A percentile compares a stretch with the other conserved stretches of the same genome.
These are phyloP conservation scores for Lophius piscatorius DNA, from an alignment of 2,113 vertebrate genomes.

Conservation along the genomic window DNA sequence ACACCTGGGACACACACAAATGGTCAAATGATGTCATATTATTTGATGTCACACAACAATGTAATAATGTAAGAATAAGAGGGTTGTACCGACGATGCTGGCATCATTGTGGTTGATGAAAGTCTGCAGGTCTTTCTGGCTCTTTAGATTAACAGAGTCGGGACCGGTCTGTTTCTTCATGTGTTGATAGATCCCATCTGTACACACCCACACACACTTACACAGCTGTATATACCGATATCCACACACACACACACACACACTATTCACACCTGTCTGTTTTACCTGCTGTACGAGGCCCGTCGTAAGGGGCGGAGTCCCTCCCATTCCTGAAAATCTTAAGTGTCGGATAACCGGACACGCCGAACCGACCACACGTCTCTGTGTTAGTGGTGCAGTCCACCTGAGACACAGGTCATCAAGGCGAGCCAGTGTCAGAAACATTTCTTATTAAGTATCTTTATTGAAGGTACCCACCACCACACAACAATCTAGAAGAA, in stretches of 20 bases:
- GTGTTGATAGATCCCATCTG: conserved; percentile 76
- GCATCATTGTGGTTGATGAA: conserved; percentile 76
- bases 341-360: conserved; percentile 76
- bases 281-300: conserved; percentile 77
- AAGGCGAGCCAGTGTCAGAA: neutral
- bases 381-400: conserved; percentile 74
- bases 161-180: conserved; percentile 81
- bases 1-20: conserved; percentile 63
- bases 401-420: conserved; percentile 61
- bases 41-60: too few species aligned
- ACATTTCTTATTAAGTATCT: too few species aligned
- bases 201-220: conserved; percentile 14
- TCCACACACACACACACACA: conserved; percentile 9
- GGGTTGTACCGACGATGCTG: conserved; percentile 74
- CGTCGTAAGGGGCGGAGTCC: conserved; percentile 74
- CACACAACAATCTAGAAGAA: too few species aligned
- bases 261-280: neutral
- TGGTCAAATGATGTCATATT: conserved; percentile 30
- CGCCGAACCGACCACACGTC: conserved; percentile 69
- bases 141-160: conserved; percentile 69
- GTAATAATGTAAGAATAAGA: too few species aligned
- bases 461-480: too few species aligned
- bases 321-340: conserved; percentile 78
- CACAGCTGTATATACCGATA: conserved; percentile 10
- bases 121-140: conserved; percentile 66